These are phyloP conservation scores for Synanthedon vespiformis DNA, from an alignment of 2,888 invertebrate species.

Conservation along the genomic window DNA sequence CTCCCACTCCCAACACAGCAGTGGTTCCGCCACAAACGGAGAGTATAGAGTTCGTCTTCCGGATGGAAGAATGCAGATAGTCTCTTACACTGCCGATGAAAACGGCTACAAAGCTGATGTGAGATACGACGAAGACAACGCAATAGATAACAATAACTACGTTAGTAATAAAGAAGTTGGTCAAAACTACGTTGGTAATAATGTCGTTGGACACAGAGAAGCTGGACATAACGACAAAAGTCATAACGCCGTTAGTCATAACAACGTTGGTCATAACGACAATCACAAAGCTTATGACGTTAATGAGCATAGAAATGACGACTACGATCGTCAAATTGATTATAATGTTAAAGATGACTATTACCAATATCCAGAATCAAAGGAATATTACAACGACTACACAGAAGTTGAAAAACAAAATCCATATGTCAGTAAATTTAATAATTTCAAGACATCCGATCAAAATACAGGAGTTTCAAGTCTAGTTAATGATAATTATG, in stretches of 20 bases:
- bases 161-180: slow-evolving; percentile 4
- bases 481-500: slow-evolving; percentile 1
- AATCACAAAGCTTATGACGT: slow-evolving; percentile 6
- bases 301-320: slow-evolving; percentile 8
- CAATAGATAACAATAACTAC: slow-evolving; percentile 14
- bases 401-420: slow-evolving; percentile 29
- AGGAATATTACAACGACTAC: slow-evolving; percentile 47
- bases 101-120: slow-evolving; percentile 77
- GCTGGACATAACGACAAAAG: slow-evolving; percentile 4
- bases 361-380: slow-evolving; percentile 35
- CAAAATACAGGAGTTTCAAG: slow-evolving; percentile 13
- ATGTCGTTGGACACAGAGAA: slow-evolving; percentile 5
- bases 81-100: slow-evolving; percentile 76
- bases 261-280: slow-evolving; percentile 13
- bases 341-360: slow-evolving; percentile 20
- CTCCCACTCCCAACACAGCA: slow-evolving; percentile 74
- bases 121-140: slow-evolving; percentile 60
- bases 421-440: slow-evolving; percentile 39
- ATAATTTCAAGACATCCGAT: slow-evolving; percentile 10
- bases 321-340: slow-evolving; percentile 8
- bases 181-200: slow-evolving; percentile 5
- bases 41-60: slow-evolving; percentile 77
- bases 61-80: slow-evolving; percentile 75
- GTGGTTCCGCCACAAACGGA: slow-evolving; percentile 73
- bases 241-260: slow-evolving; percentile 4